Percentiles rank a stretch among this genome's conserved stretches.
Conservation (phyloP, 2,888 invertebrate genomes). For the Ceraclea dissimilis region DNA sequence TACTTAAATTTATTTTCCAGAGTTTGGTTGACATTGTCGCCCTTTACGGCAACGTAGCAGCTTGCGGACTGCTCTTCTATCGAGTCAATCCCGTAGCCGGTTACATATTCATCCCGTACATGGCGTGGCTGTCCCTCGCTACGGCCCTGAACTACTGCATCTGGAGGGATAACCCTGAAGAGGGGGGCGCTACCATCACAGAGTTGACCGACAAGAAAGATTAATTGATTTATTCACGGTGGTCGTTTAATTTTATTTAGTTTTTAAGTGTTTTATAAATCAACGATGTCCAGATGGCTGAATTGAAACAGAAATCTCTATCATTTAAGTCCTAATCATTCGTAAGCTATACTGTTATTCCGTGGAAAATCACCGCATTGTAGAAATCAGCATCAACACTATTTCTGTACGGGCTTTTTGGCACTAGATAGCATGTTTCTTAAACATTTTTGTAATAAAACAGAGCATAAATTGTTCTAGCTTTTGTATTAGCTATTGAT, state of each 20-base stretch:
- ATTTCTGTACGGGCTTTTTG: too few relatives aligned
- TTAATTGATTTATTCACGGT: too few relatives aligned
- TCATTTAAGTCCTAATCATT: too few relatives aligned
- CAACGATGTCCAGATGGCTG: too few relatives aligned
- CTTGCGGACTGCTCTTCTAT: conserved; percentile 52
- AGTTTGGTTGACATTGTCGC: conserved; percentile 53
- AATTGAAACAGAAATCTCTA: too few relatives aligned
- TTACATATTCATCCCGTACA: conserved; percentile 64
- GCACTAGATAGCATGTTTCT: too few relatives aligned
- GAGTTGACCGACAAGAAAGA: conserved; percentile 20
- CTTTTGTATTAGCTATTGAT: too few relatives aligned
- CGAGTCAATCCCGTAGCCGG: conserved; percentile 58
- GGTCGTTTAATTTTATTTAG: background rate
- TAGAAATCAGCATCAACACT: too few relatives aligned
- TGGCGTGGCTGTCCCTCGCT: conserved; percentile 67
- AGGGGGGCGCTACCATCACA: conserved; percentile 26
- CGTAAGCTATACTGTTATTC: too few relatives aligned
- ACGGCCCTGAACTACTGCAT: conserved; percentile 59
- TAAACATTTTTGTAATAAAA: too few relatives aligned
- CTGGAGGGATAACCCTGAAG: conserved; percentile 51
- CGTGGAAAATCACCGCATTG: too few relatives aligned
- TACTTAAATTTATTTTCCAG: conserved; percentile 40
- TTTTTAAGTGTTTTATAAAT: background rate
- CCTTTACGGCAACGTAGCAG: conserved; percentile 51
- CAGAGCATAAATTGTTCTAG: too few relatives aligned